Conservation (phyloP, 2,797 vertebrate genomes). For the Ispidina lecontei region DNA sequence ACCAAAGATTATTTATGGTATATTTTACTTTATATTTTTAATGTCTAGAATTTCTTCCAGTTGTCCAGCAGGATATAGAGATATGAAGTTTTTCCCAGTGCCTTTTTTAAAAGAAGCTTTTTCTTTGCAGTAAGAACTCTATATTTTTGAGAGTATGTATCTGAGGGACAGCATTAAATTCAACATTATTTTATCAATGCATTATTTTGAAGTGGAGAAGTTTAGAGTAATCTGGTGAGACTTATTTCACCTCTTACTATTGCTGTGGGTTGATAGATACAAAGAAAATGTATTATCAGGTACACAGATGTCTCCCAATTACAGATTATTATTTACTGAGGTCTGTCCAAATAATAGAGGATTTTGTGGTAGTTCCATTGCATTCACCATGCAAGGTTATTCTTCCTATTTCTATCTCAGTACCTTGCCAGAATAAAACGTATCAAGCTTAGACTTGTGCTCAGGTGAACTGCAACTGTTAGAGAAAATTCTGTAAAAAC, state of each 20-base stretch:
- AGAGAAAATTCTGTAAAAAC: neutral
- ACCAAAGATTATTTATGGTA: neutral
- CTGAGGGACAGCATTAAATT: neutral
- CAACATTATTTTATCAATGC: neutral
- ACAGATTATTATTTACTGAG: neutral
- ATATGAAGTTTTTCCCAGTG: neutral
- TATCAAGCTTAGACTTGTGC: neutral
- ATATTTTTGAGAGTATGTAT: neutral
- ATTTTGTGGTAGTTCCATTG: slow-evolving; percentile 5
- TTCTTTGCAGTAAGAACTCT: neutral
- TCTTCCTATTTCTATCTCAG: neutral
- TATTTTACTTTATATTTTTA: neutral
- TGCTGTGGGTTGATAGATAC: neutral
- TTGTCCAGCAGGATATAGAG: neutral
- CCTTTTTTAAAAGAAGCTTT: neutral
- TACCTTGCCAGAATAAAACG: neutral
- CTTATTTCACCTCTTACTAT: neutral
- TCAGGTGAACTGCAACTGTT: neutral
- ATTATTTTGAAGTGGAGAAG: neutral
- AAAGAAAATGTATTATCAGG: neutral
- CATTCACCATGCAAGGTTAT: neutral
- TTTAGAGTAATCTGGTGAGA: neutral
- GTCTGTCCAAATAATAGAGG: neutral
- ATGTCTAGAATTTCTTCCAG: neutral
- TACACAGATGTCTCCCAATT: neutral